Evolutionary conservation across 2,888 invertebrate species (phyloP), one percentile per base, ranked within the genome.

Genomic region (Tethea ocularis): DNA sequence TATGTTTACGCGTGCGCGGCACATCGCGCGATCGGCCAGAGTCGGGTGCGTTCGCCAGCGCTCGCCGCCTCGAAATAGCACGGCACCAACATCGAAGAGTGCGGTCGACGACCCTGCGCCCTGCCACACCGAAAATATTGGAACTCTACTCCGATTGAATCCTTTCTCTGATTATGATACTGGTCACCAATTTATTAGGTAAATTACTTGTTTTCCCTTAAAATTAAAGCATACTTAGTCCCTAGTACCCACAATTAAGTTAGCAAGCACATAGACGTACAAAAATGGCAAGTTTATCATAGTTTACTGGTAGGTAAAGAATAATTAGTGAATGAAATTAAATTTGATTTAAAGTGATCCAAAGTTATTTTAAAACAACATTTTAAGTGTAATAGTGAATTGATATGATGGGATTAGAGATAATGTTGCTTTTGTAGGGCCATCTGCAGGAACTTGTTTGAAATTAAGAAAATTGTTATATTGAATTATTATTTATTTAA

Each of bases 41-140:
- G 74, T 87, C 90, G 88, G 86, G 72, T 74, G 84, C 78, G 79
- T 70, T 85, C 87, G 89, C 72, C 72, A 68, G 66, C 77, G 84
- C 80, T 86, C 88, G 85, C 80, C 78, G 84, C 81, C 90, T 91
- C 88, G 87, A 93, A 93, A 93, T 93, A 93, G 92, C 92, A 85
- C 86, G 87, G 74, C 86, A 86, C 83, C 88, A 83, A 84, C 87
- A 75, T 74, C 81, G 87, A 88, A 84, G 82, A 82, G 88, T 79
- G 84, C 89, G 91, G 91, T 91, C 91, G 87, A 82, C 86, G 91
- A 91, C 90, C 89, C 84, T 83, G 81, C 80, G 86, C 87, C 84
- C 86, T 84, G 89, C 84, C 87, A 82, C 84, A 85, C 89, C 91
- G 84, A 91, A 53, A 92, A 90, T 91, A 91, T 91, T 88, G 87